Conservation (phyloP, 1,140 invertebrate genomes). For the Sminthurides bifidus region DNA sequence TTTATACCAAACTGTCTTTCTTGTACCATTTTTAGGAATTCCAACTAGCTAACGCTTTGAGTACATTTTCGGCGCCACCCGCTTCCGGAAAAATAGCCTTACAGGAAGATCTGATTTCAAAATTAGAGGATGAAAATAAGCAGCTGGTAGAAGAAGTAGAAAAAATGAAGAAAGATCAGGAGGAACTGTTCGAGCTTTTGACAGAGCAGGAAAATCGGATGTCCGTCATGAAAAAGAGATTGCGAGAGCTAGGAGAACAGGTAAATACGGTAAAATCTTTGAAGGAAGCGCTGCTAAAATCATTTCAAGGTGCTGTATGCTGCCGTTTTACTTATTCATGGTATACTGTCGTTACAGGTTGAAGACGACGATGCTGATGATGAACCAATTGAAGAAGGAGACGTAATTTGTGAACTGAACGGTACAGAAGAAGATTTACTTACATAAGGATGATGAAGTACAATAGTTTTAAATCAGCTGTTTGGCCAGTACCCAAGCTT, state of each 20-base stretch:
- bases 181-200: constrained; percentile 72
- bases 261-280: neutral
- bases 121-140: constrained; percentile 33
- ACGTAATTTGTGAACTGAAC: neutral
- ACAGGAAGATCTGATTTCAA: constrained; percentile 34
- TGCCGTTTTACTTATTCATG: neutral
- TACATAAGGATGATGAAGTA: no score
- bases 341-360: no score
- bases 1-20: neutral
- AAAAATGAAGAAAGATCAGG: constrained; percentile 71
- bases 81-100: constrained; percentile 36
- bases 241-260: constrained; percentile 14
- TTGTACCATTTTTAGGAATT: constrained; percentile 8
- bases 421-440: neutral
- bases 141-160: constrained; percentile 47
- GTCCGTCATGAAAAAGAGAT: neutral
- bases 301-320: neutral
- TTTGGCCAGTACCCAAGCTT: no score
- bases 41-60: no score
- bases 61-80: no score
- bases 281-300: neutral
- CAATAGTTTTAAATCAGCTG: no score
- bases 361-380: neutral
- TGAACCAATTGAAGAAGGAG: neutral
- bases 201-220: constrained; percentile 39